Evolutionary conservation across 2,888 invertebrate species (phyloP).

Genomic region (Melinaea menophilus): DNA sequence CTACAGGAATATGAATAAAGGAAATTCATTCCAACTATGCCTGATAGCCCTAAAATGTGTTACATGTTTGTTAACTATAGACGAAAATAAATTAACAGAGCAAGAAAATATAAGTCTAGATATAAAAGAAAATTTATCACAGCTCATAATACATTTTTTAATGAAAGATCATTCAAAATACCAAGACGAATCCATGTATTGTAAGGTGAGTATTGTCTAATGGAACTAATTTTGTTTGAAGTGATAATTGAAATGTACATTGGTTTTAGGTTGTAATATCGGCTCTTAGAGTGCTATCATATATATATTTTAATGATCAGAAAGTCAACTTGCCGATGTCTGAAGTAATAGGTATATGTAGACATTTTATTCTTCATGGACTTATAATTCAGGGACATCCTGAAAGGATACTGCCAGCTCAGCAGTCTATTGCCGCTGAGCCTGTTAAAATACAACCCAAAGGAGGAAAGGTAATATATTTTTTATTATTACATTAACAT

Average conservation of each 20-base stretch:
- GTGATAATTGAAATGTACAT: too few species aligned
- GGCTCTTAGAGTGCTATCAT: slow-evolving; percentile 61
- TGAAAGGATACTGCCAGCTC: slow-evolving; percentile 79
- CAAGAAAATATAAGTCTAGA: slow-evolving; percentile 38
- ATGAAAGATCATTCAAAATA: slow-evolving; percentile 50
- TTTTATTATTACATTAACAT: not conserved
- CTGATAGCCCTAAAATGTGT: slow-evolving; percentile 60
- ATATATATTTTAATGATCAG: slow-evolving; percentile 61
- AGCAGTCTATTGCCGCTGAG: slow-evolving; percentile 78
- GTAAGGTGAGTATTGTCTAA: slow-evolving; percentile 58
- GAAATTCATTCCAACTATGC: slow-evolving; percentile 53
- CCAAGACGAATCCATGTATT: slow-evolving; percentile 68
- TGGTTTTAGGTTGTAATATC: slow-evolving; percentile 70
- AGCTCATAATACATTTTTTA: slow-evolving; percentile 60
- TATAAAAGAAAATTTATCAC: slow-evolving; percentile 54
- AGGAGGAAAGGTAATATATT: slow-evolving; percentile 78
- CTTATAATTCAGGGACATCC: slow-evolving; percentile 56
- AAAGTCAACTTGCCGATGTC: slow-evolving; percentile 55
- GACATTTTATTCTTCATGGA: slow-evolving; percentile 76
- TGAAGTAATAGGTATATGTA: slow-evolving; percentile 78
- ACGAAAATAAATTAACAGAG: slow-evolving; percentile 44
- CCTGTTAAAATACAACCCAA: slow-evolving; percentile 60
- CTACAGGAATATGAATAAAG: slow-evolving; percentile 38
- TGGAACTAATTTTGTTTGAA: not conserved
- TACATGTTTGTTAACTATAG: slow-evolving; percentile 45